A percentile compares a stretch with the other conserved stretches of the same genome.
Conservation (phyloP, 2,113 vertebrate species). For the Danionella cerebrum region DNA sequence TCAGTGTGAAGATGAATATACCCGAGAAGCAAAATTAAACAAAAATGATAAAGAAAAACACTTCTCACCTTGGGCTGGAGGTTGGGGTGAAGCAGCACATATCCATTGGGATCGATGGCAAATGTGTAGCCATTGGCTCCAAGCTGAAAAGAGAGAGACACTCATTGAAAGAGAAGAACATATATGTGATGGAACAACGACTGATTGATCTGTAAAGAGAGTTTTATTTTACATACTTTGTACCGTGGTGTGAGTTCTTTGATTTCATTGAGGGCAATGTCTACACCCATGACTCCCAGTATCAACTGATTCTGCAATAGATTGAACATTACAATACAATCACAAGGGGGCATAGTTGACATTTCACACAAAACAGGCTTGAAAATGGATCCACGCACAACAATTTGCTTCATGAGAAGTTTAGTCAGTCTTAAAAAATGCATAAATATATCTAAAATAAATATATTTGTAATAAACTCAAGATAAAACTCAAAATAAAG, state of each 20-base stretch:
- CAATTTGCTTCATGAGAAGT: background rate
- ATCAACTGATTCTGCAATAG: constrained; percentile 89
- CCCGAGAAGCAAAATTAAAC: background rate
- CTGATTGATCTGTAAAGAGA: background rate
- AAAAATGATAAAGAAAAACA: background rate
- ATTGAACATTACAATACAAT: constrained; percentile 16
- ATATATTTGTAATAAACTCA: too few species aligned
- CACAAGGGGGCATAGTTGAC: constrained; percentile 58
- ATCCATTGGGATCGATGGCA: constrained; percentile 95
- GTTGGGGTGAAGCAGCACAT: constrained; percentile 93
- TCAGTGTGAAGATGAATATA: background rate
- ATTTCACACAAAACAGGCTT: background rate
- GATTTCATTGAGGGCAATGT: constrained; percentile 91
- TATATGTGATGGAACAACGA: too few species aligned
- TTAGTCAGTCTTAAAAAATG: too few species aligned
- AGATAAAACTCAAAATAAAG: too few species aligned
- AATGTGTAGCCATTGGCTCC: constrained; percentile 97
- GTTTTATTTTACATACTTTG: constrained; percentile 65
- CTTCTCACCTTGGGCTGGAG: constrained; percentile 84
- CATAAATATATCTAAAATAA: too few species aligned
- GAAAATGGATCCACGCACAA: too few species aligned
- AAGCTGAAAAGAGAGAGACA: constrained; percentile 67
- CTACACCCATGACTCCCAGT: constrained; percentile 95
- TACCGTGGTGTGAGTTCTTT: constrained; percentile 92
- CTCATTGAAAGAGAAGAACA: too few species aligned